Conservation (phyloP, 2,888 invertebrate genomes). For the Sesia bembeciformis region DNA sequence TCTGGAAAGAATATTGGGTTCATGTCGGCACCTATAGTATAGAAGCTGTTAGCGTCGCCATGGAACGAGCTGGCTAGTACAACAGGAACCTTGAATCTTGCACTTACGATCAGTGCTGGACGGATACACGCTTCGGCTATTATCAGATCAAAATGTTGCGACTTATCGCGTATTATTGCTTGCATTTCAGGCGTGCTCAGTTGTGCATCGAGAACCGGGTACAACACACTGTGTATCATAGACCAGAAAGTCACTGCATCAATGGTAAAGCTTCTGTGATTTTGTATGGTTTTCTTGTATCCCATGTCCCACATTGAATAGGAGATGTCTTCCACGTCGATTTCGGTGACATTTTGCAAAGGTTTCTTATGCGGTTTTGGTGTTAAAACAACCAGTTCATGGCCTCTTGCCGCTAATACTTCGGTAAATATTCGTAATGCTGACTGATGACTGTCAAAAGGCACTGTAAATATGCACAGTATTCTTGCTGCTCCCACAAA, state of each 20-base stretch:
- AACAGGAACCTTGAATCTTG: neutral
- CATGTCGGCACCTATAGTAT: neutral
- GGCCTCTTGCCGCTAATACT: neutral
- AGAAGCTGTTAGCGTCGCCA: neutral
- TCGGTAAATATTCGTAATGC: neutral
- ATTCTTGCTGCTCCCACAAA: neutral
- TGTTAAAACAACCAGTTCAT: neutral
- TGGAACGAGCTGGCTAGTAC: neutral
- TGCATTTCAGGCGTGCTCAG: neutral
- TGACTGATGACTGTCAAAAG: neutral
- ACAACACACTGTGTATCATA: neutral
- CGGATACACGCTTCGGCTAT: slow-evolving; percentile 20
- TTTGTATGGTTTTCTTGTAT: neutral
- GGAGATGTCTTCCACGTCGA: slow-evolving; percentile 1
- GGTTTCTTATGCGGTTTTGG: neutral
- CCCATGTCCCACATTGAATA: neutral
- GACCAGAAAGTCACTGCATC: neutral
- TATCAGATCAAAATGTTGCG: slow-evolving; percentile 24
- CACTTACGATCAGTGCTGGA: slow-evolving; percentile 9
- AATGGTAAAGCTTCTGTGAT: neutral
- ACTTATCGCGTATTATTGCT: slow-evolving; percentile 1
- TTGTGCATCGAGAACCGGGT: neutral
- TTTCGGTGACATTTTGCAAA: slow-evolving; percentile 1
- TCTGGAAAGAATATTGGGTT: neutral
- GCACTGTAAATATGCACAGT: neutral